Percentiles rank a stretch among this genome's conserved stretches.
These are phyloP conservation scores for Catocala sponsa DNA, from an alignment of 2,888 invertebrate genomes.

Conservation along the genomic window DNA sequence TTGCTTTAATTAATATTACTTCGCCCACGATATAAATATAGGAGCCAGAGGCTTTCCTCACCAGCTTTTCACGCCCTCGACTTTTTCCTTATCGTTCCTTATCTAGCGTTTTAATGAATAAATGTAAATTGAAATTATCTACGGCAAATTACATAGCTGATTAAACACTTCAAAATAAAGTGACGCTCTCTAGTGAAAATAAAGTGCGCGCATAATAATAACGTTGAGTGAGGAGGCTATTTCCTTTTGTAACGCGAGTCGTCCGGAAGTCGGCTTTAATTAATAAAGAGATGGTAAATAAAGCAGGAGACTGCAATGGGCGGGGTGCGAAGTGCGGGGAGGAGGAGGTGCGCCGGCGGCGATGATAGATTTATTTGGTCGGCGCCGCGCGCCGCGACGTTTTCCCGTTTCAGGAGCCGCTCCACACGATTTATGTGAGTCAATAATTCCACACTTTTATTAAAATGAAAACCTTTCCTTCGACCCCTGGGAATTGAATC, in stretches of 20 bases:
- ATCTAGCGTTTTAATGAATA: slow-evolving; percentile 8
- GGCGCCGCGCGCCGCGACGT: slow-evolving; percentile 20
- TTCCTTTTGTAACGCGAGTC: slow-evolving; percentile 25
- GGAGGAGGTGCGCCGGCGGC: background rate
- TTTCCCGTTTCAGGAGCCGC: background rate
- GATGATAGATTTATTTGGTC: slow-evolving; percentile 47
- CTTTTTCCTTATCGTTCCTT: slow-evolving; percentile 1
- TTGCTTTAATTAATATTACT: slow-evolving; percentile 68
- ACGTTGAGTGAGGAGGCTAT: slow-evolving; percentile 11
- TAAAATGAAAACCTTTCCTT: slow-evolving; percentile 15
- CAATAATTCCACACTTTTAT: slow-evolving; percentile 56
- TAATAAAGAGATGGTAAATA: slow-evolving; percentile 40
- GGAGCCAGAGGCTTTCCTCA: background rate
- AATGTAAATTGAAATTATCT: slow-evolving; percentile 10
- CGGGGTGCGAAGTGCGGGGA: too few species aligned
- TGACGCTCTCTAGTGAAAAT: slow-evolving; percentile 1
- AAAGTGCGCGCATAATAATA: slow-evolving; percentile 11
- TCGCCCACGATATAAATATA: slow-evolving; percentile 54
- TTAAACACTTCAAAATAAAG: slow-evolving; percentile 1
- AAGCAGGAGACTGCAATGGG: too few species aligned
- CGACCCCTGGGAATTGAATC: too few species aligned
- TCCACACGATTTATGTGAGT: slow-evolving; percentile 48
- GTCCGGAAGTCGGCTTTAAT: slow-evolving; percentile 41
- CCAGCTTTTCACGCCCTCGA: background rate
- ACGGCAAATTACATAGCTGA: slow-evolving; percentile 10